A percentile compares a stretch with the other conserved stretches of the same genome.
These are phyloP conservation scores for Acanthornis magna DNA, from an alignment of 2,797 vertebrate species.

Conservation along the genomic window DNA sequence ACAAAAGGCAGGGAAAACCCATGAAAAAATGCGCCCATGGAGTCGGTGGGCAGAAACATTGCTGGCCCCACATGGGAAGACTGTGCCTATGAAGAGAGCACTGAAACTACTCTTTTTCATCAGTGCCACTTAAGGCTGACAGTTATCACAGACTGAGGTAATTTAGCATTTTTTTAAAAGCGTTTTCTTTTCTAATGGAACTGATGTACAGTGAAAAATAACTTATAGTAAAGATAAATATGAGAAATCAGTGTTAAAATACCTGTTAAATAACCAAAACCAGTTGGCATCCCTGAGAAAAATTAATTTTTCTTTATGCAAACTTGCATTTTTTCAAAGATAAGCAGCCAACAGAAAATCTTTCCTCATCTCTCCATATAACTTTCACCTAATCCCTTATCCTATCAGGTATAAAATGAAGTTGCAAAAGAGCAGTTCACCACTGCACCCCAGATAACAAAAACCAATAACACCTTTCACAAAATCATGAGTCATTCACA, in stretches of 20 bases:
- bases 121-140: slow-evolving; percentile 74
- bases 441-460: neutral
- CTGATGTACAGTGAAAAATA: neutral
- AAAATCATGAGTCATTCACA: fast-evolving
- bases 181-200: neutral
- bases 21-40: slow-evolving; percentile 37
- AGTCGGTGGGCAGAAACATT: slow-evolving; percentile 71
- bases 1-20: neutral
- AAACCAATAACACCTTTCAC: neutral
- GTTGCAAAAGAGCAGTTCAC: neutral
- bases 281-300: slow-evolving; percentile 21
- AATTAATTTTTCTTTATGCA: neutral
- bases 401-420: neutral
- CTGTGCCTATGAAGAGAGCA: slow-evolving; percentile 72
- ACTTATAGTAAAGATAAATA: neutral
- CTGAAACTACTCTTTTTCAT: slow-evolving; percentile 68
- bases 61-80: slow-evolving; percentile 75
- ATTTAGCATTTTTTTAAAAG: neutral
- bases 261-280: neutral
- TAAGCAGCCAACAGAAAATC: neutral
- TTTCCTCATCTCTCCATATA: neutral
- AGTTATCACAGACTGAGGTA: neutral
- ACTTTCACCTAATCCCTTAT: neutral
- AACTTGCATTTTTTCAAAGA: neutral
- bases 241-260: neutral